Evolutionary conservation across 2,113 vertebrate genomes (phyloP), one percentile per base, ranked within the genome.

Genomic region (Platichthys flesus): DNA sequence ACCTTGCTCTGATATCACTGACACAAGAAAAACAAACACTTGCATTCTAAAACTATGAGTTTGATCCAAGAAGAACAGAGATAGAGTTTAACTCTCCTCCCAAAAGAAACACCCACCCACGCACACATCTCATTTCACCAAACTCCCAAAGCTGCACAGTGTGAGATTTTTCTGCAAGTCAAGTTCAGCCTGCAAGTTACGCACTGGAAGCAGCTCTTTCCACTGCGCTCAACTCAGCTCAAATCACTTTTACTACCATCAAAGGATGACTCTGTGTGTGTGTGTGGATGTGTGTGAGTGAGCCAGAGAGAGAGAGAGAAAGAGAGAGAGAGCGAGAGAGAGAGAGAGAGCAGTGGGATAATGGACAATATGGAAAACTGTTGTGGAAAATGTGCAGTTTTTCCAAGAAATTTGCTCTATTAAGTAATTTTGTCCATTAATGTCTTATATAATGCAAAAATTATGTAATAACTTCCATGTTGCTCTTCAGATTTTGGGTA

Each of bases 131-230:
- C 12, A 10, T 56, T 88, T 88, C 62, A 87, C 86, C 58, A 42
- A 5, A 16, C 42, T 64, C 31, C 79, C 72, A 85, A 52, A 79
- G 70, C 74, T 78, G 40, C 81, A 81, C 83, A 82, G 67, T 13
- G 18, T 71, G 69, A 67, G 65, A 82, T 61, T 47, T 80, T 73
- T 72, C 64, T 66, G 31, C 12, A n/a, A 40, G 83, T 85, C 85
- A 90, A 79, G 37, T 21, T 79, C 42, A 61, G 67, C 64, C 49
- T 71, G 59, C 56, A 55, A 55, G 24, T 65, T 77, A 67, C 31
- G 13, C 79, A 73, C n/a, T 65, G 35, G 55, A 67, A 57, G 58
- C 74, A 52, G 54, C 12, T 52, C 15, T 83, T 75, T 69, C 76
- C 69, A 77, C 73, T 66, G 70, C 15, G 23, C 24, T 77, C 24